These are phyloP conservation scores for Drosophila sordidula DNA, from an alignment of 2,888 invertebrate species.

Conservation along the genomic window DNA sequence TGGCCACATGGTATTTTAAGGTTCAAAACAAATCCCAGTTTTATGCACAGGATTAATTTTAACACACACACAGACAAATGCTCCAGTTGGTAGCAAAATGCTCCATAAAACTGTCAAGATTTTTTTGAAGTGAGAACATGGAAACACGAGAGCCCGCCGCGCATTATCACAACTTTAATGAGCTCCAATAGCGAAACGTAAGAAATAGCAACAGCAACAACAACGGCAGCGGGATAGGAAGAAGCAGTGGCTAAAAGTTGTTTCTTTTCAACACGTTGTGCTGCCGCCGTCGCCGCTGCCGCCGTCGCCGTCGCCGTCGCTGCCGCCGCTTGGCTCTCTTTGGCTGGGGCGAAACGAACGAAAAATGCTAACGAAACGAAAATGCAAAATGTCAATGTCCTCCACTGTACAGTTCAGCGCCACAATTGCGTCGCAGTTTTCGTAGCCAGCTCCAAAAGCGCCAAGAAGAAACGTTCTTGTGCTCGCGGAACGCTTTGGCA, in stretches of 20 bases:
- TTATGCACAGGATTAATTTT: conserved; percentile 41
- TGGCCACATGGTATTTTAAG: conserved; percentile 18
- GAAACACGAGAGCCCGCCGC: conserved; percentile 34
- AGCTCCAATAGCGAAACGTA: conserved; percentile 58
- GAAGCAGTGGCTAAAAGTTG: conserved; percentile 54
- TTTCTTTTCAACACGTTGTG: conserved; percentile 60
- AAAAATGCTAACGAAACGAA: conserved; percentile 82
- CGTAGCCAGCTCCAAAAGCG: conserved; percentile 58
- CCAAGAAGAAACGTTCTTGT: conserved; percentile 52
- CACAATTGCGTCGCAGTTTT: conserved; percentile 81
- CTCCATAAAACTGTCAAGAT: conserved; percentile 59
- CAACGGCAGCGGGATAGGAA: conserved; percentile 17
- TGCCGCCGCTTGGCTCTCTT: conserved; percentile 29
- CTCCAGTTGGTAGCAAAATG: conserved; percentile 16
- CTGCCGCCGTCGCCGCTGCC: neutral
- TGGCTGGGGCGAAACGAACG: conserved; percentile 66
- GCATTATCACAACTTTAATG: conserved; percentile 77
- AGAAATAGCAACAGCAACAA: conserved; percentile 23
- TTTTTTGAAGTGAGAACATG: conserved; percentile 50
- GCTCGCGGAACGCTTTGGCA: conserved; percentile 64
- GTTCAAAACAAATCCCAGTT: conserved; percentile 31
- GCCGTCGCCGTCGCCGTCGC: neutral
- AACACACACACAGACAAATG: conserved; percentile 3
- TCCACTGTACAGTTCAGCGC: conserved; percentile 80
- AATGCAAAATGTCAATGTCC: conserved; percentile 84